Evolutionary conservation across 2,113 vertebrate genomes (phyloP).

Genomic region (Channa argus): DNA sequence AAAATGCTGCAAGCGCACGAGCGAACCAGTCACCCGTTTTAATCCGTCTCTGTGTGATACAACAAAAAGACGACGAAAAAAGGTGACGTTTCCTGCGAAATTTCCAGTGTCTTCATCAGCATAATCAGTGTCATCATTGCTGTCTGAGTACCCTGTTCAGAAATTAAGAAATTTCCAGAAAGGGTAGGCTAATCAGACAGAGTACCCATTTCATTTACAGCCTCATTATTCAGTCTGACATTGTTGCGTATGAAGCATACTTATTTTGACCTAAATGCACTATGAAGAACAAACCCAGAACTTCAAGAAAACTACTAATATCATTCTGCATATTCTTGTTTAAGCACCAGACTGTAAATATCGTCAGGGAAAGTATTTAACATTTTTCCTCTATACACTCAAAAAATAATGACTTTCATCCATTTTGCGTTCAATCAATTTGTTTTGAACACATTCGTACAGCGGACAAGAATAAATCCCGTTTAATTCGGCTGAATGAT

Average conservation of each 20-base stretch:
- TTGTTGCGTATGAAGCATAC: not conserved
- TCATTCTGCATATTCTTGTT: too few relatives aligned
- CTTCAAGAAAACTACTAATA: too few relatives aligned
- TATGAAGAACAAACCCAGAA: too few relatives aligned
- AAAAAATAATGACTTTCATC: too few relatives aligned
- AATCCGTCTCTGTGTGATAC: not conserved
- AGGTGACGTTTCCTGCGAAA: not conserved
- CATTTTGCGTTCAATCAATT: too few relatives aligned
- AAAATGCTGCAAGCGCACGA: constrained; percentile 11
- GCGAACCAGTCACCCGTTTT: not conserved
- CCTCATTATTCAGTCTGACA: not conserved
- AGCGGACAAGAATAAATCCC: too few relatives aligned
- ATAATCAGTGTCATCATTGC: not conserved
- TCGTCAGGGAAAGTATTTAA: too few relatives aligned
- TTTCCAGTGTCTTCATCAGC: not conserved
- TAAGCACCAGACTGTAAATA: too few relatives aligned
- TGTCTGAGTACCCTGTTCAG: not conserved
- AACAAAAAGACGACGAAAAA: not conserved
- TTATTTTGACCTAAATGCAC: not conserved
- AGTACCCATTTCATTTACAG: not conserved
- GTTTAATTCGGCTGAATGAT: too few relatives aligned
- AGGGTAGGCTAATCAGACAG: not conserved
- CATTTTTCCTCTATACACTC: too few relatives aligned
- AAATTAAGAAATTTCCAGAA: not conserved
- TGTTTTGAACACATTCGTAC: too few relatives aligned